Evolutionary conservation across 2,113 vertebrate genomes (phyloP).

Genomic region (Carollia perspicillata): DNA sequence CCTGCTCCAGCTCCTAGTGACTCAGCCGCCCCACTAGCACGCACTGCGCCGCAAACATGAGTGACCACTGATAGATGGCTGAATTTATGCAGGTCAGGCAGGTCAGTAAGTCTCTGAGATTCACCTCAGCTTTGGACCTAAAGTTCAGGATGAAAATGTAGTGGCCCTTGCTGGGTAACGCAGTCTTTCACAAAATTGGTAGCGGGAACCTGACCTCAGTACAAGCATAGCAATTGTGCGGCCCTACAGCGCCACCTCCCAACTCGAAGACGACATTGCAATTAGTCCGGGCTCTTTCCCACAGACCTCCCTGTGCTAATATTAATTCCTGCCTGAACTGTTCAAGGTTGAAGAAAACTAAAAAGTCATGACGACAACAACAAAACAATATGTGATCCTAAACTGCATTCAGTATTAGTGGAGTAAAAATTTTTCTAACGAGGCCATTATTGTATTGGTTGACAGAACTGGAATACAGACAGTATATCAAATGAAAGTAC

Average conservation of each 20-base stretch:
- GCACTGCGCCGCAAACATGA: rapidly evolving
- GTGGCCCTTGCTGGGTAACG: background rate
- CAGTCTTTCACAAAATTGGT: background rate
- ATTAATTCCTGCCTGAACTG: background rate
- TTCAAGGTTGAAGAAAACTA: background rate
- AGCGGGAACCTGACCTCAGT: background rate
- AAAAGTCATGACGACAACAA: background rate
- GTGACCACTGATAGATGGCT: background rate
- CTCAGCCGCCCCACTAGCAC: background rate
- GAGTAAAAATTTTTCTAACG: background rate
- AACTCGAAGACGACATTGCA: background rate
- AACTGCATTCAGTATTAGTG: background rate
- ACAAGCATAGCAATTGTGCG: no score
- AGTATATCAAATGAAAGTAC: background rate
- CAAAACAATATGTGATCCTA: background rate
- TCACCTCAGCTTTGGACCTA: background rate
- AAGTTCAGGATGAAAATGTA: background rate
- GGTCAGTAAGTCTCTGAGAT: background rate
- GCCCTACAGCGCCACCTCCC: background rate
- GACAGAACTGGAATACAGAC: background rate
- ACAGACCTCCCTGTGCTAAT: background rate
- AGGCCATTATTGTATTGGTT: background rate
- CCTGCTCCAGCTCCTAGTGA: no score
- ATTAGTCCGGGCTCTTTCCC: background rate
- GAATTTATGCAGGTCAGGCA: background rate